Evolutionary conservation across 2,888 invertebrate genomes (phyloP).

Genomic region (Ichneumon xanthorius): DNA sequence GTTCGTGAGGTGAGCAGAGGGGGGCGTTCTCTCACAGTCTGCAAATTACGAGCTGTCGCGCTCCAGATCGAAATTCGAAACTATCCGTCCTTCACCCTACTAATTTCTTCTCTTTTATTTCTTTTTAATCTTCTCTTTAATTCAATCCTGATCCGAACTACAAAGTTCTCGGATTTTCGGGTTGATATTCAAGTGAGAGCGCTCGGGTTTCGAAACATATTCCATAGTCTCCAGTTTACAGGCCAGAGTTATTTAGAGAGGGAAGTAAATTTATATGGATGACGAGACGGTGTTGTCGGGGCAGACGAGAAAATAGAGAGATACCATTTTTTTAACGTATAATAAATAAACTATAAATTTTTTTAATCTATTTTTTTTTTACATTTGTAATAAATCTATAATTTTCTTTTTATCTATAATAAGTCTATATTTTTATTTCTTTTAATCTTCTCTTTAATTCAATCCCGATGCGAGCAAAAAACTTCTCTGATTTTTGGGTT

Average conservation of each 20-base stretch:
- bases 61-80: slow-evolving; percentile 36
- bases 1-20: slow-evolving; percentile 14
- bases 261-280: too few species aligned
- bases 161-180: neutral
- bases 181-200: neutral
- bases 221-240: neutral
- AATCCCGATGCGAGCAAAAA: neutral
- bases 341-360: too few species aligned
- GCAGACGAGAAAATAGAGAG: neutral
- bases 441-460: neutral
- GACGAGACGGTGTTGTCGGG: too few species aligned
- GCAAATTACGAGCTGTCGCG: slow-evolving; percentile 44
- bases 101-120: neutral
- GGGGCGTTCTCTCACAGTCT: slow-evolving; percentile 33
- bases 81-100: slow-evolving; percentile 26
- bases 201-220: neutral
- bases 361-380: neutral
- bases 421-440: too few species aligned
- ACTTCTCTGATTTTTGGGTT: neutral
- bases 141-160: neutral
- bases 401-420: too few species aligned
- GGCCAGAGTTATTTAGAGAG: neutral
- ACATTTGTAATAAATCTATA: too few species aligned
- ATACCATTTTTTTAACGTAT: neutral
- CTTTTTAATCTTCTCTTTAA: neutral